Conservation (phyloP, 2,113 vertebrate species). For the Ursus arctos region DNA sequence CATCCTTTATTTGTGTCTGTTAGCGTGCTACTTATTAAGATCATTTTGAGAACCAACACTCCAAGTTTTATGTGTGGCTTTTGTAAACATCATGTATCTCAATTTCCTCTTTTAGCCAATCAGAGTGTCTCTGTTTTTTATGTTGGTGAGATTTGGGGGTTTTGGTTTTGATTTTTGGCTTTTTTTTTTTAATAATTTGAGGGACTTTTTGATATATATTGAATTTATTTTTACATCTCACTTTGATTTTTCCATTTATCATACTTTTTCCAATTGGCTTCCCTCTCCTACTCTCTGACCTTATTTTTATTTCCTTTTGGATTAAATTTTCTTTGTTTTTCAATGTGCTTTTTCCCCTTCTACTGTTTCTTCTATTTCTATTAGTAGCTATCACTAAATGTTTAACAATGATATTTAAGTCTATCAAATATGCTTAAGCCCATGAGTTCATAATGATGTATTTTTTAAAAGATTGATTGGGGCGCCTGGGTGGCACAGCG, state of each 20-base stretch:
- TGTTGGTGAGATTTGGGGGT: background rate
- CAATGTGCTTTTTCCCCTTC: background rate
- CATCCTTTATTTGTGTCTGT: background rate
- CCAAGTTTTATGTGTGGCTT: background rate
- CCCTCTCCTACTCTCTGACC: background rate
- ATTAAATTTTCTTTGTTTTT: conserved; percentile 14
- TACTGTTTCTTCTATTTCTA: background rate
- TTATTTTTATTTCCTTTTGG: background rate
- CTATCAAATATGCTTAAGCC: background rate
- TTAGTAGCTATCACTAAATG: background rate
- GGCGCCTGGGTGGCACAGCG: too few species aligned
- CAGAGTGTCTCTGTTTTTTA: background rate
- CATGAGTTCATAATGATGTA: background rate
- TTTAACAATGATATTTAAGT: background rate
- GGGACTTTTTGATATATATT: background rate
- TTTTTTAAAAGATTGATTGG: background rate
- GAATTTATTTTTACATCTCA: background rate
- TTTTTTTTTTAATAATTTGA: background rate
- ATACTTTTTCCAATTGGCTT: background rate
- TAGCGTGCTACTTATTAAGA: background rate
- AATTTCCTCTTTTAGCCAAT: background rate
- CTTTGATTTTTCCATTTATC: background rate
- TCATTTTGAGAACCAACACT: background rate
- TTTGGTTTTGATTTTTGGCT: background rate
- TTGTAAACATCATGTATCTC: background rate